phyloP scores from a whole-genome alignment of 2,888 invertebrate genomes.

The Dynastes tityus region DNA sequence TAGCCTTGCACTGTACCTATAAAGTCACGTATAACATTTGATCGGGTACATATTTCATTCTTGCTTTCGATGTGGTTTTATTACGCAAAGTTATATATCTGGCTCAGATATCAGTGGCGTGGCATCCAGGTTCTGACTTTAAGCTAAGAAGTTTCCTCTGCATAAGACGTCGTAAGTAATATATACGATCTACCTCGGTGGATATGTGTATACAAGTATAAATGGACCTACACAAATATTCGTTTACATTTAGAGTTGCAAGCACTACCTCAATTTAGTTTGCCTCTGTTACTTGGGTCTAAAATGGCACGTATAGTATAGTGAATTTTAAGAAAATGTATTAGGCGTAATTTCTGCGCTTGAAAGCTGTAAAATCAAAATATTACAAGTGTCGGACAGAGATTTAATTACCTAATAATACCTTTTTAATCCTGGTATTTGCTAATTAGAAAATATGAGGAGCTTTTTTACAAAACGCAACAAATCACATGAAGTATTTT shows the following conservation, averaged over 20 bases:
- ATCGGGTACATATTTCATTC: constrained; percentile 34
- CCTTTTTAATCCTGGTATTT: too few species aligned
- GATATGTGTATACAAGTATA: not conserved
- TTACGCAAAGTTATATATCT: constrained; percentile 33
- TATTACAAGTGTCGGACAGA: too few species aligned
- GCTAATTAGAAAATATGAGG: too few species aligned
- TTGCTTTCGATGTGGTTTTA: constrained; percentile 28
- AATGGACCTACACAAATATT: not conserved
- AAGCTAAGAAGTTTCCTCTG: not conserved
- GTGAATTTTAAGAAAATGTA: too few species aligned
- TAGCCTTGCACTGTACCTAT: constrained; percentile 7
- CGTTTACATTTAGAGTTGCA: not conserved
- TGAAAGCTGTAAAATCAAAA: too few species aligned
- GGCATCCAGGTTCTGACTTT: not conserved
- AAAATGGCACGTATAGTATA: too few species aligned
- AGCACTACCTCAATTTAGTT: too few species aligned
- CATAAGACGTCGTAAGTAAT: constrained; percentile 15
- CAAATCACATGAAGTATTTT: too few species aligned
- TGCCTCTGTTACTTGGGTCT: too few species aligned
- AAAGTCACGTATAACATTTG: constrained; percentile 39
- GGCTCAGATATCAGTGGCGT: not conserved
- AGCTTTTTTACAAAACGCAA: too few species aligned
- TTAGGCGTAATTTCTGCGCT: too few species aligned
- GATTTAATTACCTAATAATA: too few species aligned
- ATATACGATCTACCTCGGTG: constrained; percentile 47